A percentile compares a stretch with the other conserved stretches of the same genome.
Conservation (phyloP, 2,888 invertebrate species). For the Mesorhabditis sp. region DNA sequence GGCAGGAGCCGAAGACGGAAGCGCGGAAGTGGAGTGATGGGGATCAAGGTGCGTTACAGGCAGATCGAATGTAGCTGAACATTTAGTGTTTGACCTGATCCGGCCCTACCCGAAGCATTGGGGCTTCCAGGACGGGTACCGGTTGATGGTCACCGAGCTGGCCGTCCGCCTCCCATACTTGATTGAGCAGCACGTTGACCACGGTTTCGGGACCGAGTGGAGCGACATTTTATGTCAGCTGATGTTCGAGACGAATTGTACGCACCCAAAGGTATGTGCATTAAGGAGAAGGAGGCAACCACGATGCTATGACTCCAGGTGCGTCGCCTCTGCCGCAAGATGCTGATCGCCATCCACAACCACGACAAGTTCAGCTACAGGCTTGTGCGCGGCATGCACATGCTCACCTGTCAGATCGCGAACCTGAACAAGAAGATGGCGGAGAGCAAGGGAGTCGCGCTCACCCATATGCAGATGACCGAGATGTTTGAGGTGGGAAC, state of each 20-base stretch:
- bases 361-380: constrained; percentile 23
- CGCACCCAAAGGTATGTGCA: no score
- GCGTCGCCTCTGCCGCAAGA: constrained; percentile 21
- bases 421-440: background rate
- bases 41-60: background rate
- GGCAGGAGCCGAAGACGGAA: background rate
- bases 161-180: background rate
- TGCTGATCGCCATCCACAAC: constrained; percentile 22
- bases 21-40: background rate
- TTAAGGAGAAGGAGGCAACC: no score
- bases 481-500: constrained; percentile 34
- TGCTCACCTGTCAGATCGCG: background rate
- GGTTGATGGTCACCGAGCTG: background rate
- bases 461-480: constrained; percentile 32
- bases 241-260: background rate
- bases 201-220: constrained; percentile 12
- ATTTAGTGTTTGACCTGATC: background rate
- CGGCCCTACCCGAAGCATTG: background rate
- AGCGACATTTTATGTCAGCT: constrained; percentile 15
- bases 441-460: background rate
- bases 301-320: background rate
- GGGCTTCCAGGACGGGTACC: background rate
- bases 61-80: background rate
- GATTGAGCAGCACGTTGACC: background rate
- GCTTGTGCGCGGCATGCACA: constrained; percentile 9